Evolutionary conservation across 2,113 vertebrate species (phyloP).

Genomic region (Amblyopsis rosae): DNA sequence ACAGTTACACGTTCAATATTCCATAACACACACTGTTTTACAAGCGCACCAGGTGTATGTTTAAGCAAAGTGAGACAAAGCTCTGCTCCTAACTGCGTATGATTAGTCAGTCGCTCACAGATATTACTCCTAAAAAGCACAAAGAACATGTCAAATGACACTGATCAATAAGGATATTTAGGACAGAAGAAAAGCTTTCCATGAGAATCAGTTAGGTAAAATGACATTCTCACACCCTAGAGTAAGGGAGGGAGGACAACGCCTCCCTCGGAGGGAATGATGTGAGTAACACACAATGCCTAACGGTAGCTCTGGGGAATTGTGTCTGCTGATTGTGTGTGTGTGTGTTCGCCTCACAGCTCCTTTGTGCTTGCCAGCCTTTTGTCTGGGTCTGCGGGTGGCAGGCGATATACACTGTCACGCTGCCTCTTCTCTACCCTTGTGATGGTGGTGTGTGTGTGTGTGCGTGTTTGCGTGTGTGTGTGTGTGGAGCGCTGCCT

Average conservation of each 20-base stretch:
- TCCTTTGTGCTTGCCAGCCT: conserved; percentile 56
- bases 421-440: conserved; percentile 51
- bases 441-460: conserved; percentile 29
- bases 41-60: conserved; percentile 32
- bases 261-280: conserved; percentile 62
- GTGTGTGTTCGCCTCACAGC: conserved; percentile 35
- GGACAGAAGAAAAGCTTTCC: conserved; percentile 47
- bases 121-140: background rate
- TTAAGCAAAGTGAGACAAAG: conserved; percentile 45
- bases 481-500: conserved; percentile 7
- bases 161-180: no score
- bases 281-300: conserved; percentile 66
- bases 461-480: conserved; percentile 18
- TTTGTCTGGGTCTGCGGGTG: conserved; percentile 64
- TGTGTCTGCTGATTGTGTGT: conserved; percentile 15
- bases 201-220: conserved; percentile 62
- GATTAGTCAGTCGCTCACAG: conserved; percentile 12
- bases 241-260: conserved; percentile 51
- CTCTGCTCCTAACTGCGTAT: conserved; percentile 18
- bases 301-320: conserved; percentile 42
- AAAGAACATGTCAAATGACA: background rate
- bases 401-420: conserved; percentile 63
- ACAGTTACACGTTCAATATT: background rate
- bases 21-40: conserved; percentile 3
- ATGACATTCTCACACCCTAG: conserved; percentile 60